A percentile compares a stretch with the other conserved stretches of the same genome.
These are phyloP conservation scores for Uloborus diversus DNA, from an alignment of 1,140 invertebrate genomes.

Conservation along the genomic window DNA sequence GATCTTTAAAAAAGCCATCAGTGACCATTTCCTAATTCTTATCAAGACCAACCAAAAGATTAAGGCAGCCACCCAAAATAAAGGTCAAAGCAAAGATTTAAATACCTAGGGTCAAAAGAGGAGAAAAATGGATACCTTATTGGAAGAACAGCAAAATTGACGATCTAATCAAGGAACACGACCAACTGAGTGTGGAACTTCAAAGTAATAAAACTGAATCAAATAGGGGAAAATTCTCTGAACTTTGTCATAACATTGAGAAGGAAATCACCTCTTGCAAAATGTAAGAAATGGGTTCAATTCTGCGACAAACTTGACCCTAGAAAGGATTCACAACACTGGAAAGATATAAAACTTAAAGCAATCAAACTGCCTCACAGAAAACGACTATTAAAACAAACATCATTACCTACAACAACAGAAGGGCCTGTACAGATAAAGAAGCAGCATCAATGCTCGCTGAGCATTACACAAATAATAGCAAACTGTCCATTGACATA, in stretches of 20 bases:
- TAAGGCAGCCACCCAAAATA: too few species aligned
- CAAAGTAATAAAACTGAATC: background rate
- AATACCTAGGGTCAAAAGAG: too few species aligned
- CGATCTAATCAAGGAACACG: background rate
- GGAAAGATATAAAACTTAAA: background rate
- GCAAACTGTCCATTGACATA: background rate
- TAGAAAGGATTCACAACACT: background rate
- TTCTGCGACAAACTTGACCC: background rate
- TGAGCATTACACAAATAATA: background rate
- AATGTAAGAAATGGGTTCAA: background rate
- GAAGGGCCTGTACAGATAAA: background rate
- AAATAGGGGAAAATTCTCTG: background rate
- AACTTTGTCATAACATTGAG: background rate
- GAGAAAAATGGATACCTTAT: background rate
- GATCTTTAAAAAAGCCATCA: background rate
- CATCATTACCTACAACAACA: background rate
- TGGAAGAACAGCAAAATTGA: background rate
- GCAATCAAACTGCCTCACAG: background rate
- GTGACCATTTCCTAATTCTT: slow-evolving; percentile 4
- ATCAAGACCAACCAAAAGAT: background rate
- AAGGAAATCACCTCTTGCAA: background rate
- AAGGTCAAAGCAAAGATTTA: too few species aligned
- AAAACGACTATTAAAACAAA: background rate
- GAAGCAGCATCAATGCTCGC: background rate
- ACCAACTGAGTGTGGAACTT: background rate